Percentiles rank a stretch among this genome's conserved stretches.
Conservation (phyloP, 2,797 vertebrate species). For the Etheostoma nigrum region DNA sequence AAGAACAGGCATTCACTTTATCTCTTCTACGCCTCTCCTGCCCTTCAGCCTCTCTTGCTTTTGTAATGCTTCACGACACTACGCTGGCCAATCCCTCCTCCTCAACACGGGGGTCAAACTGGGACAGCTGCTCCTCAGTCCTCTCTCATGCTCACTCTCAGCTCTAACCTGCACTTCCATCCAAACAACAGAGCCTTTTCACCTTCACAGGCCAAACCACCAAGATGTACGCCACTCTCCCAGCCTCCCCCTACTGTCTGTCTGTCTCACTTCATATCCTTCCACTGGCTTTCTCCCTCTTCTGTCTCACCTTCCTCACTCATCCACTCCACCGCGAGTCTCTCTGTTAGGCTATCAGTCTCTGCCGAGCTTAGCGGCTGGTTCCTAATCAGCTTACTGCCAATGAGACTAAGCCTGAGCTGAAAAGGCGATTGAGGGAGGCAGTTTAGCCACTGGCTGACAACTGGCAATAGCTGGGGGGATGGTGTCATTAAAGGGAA, state of each 20-base stretch:
- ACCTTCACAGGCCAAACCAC: not conserved
- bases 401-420: slow-evolving; percentile 78
- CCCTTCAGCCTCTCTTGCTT: not conserved
- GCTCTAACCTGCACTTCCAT: not conserved
- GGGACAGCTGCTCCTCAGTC: slow-evolving; percentile 6
- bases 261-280: slow-evolving; percentile 33
- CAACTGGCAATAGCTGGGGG: slow-evolving; percentile 63
- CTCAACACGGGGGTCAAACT: not conserved
- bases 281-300: slow-evolving; percentile 24
- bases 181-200: not conserved
- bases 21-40: not conserved
- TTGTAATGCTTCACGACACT: not conserved
- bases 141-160: not conserved
- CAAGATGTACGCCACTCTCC: slow-evolving; percentile 4
- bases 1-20: not conserved
- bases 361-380: slow-evolving; percentile 74
- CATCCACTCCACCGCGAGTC: slow-evolving; percentile 40
- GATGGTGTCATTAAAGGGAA: slow-evolving; percentile 53
- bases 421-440: slow-evolving; percentile 76
- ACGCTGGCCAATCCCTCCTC: not conserved
- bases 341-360: slow-evolving; percentile 71
- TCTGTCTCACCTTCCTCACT: slow-evolving; percentile 33
- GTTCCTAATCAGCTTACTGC: slow-evolving; percentile 81
- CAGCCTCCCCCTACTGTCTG: slow-evolving; percentile 13
- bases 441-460: slow-evolving; percentile 74